phyloP scores from a whole-genome alignment of 1,140 invertebrate species.

The Lasioglossum baleicum region DNA sequence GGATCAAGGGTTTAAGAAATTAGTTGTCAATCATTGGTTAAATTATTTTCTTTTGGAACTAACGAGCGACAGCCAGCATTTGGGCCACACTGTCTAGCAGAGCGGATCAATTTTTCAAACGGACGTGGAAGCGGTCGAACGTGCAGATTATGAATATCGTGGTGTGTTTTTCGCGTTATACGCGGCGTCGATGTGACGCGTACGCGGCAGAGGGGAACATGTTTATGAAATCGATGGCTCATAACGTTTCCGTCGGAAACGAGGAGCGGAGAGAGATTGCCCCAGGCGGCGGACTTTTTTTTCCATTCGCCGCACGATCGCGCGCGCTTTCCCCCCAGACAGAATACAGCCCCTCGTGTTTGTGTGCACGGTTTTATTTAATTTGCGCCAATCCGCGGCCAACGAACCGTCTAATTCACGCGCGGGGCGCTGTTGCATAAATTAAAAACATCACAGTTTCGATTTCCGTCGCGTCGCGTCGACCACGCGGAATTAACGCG shows the following conservation, averaged over 20 bases:
- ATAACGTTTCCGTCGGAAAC: conserved; percentile 13
- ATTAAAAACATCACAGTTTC: background rate
- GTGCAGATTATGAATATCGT: background rate
- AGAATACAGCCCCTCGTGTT: background rate
- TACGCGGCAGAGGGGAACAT: background rate
- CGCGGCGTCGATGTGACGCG: background rate
- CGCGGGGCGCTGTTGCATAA: background rate
- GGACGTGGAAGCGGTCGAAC: background rate
- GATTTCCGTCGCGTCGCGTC: background rate
- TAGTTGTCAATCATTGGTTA: no score
- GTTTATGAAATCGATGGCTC: conserved; percentile 13
- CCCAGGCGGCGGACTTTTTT: background rate
- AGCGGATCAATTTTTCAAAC: no score
- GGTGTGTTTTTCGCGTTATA: background rate
- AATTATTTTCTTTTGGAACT: no score
- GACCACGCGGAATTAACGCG: no score
- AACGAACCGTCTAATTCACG: conserved; percentile 8
- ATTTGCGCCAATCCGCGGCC: background rate
- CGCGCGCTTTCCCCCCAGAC: background rate
- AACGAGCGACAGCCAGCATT: no score
- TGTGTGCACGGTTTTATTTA: background rate
- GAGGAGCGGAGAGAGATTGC: background rate
- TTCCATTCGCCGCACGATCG: background rate
- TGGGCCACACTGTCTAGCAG: no score
- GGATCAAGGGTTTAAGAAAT: no score